phyloP scores from a whole-genome alignment of 2,113 vertebrate genomes.

The Rhinopomastus cyanomelas region DNA sequence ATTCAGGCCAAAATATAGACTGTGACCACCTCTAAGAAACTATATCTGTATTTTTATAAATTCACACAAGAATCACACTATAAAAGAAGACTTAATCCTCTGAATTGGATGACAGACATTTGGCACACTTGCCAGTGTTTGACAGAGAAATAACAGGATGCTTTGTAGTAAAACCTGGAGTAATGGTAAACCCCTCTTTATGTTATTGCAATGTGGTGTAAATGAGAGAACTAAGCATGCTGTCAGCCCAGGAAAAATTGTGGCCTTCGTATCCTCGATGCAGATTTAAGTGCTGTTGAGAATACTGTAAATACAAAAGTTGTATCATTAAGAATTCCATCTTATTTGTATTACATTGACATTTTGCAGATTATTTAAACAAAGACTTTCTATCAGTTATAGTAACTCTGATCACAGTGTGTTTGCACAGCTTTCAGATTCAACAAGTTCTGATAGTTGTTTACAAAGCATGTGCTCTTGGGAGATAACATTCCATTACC shows the following conservation, averaged over 20 bases:
- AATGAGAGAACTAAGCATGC: slow-evolving; percentile 75
- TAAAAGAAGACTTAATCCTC: slow-evolving; percentile 82
- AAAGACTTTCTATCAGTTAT: slow-evolving; percentile 62
- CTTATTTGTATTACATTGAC: slow-evolving; percentile 66
- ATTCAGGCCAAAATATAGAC: slow-evolving; percentile 77
- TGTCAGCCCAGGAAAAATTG: slow-evolving; percentile 63
- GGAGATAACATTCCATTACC: slow-evolving; percentile 48
- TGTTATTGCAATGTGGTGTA: slow-evolving; percentile 79
- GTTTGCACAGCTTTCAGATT: slow-evolving; percentile 60
- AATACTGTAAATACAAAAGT: slow-evolving; percentile 74
- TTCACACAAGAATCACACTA: slow-evolving; percentile 77
- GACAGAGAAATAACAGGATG: slow-evolving; percentile 78
- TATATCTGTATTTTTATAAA: slow-evolving; percentile 85
- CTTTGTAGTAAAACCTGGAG: slow-evolving; percentile 84
- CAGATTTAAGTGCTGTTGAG: slow-evolving; percentile 68
- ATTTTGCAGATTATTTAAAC: slow-evolving; percentile 66
- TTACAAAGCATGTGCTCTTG: slow-evolving; percentile 41
- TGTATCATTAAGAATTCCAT: slow-evolving; percentile 70
- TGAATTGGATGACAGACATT: slow-evolving; percentile 80
- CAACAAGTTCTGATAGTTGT: slow-evolving; percentile 47
- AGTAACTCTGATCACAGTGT: slow-evolving; percentile 33
- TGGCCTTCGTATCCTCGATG: slow-evolving; percentile 53
- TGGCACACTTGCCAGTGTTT: slow-evolving; percentile 76
- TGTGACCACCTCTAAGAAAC: slow-evolving; percentile 77
- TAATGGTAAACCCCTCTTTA: slow-evolving; percentile 82